phyloP scores from a whole-genome alignment of 2,113 vertebrate genomes.

The Gymnobelideus leadbeateri region DNA sequence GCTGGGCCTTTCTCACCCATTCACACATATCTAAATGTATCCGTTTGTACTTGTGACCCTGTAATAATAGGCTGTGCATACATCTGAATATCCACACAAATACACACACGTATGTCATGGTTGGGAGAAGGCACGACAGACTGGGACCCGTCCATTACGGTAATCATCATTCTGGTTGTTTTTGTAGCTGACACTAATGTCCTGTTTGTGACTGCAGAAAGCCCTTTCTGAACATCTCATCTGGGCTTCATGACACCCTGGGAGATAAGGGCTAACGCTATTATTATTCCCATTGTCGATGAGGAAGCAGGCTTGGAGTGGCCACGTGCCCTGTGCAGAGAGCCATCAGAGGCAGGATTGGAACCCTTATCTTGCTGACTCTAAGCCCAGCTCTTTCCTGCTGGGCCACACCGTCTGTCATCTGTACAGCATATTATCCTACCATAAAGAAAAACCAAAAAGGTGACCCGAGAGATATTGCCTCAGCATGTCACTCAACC shows the following conservation, averaged over 20 bases:
- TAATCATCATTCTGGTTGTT: not conserved
- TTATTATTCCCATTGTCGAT: not conserved
- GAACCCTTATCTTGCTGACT: not conserved
- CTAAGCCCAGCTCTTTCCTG: not conserved
- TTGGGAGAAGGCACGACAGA: not conserved
- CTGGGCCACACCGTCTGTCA: not conserved
- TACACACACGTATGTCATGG: not conserved
- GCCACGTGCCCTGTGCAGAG: too few relatives aligned
- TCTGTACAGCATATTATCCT: not conserved
- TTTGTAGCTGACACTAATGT: not conserved
- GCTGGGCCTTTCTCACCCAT: too few relatives aligned
- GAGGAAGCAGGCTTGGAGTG: not conserved
- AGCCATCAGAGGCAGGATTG: not conserved
- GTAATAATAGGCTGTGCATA: not conserved
- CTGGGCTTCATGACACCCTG: not conserved
- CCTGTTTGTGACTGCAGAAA: not conserved
- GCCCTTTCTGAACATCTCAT: not conserved
- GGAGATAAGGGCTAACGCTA: not conserved
- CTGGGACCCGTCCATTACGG: not conserved
- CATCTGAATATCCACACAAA: not conserved
- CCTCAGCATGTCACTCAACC: not conserved
- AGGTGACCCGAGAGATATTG: not conserved
- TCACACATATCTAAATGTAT: not conserved
- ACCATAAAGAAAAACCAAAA: not conserved
- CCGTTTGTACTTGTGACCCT: not conserved